Base-by-base conservation (phyloP, 2,113 vertebrate genomes). In the Microcebus ravelobensis region DNA sequence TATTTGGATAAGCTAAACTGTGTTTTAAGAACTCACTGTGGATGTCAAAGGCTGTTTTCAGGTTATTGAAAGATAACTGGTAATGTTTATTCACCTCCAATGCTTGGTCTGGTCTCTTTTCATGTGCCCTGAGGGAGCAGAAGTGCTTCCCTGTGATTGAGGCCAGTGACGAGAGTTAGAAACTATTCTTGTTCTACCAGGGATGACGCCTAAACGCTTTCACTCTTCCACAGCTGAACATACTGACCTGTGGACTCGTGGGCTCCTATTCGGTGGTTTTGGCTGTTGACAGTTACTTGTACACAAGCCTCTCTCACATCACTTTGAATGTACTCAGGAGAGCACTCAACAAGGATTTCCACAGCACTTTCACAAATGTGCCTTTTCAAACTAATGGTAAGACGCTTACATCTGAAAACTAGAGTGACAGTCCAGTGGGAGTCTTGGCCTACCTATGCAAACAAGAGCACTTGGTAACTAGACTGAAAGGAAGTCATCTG, bases 291-390 rank as follows among this genome's bases (percentile, higher is more conserved):
- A 99, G 99, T 89, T 99, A 99, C 23, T n/a, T 99, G n/a, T 99
- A 99, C 98, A 99, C 99, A 76, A 99, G 99, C 96, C 99, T 99
- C 36, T 99, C 99, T 91, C 99, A 99, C 97, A 99, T 99, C 98
- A 99, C 99, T 0, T 98, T 99, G 86, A 99, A 99, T 73, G 76
- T 99, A 65, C 99, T 99, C 96, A 99, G 99, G 90, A 99, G 99
- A 85, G 94, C 99, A 25, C 99, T 99, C 89, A 99, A 99, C 95
- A 42, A 96, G 42, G 97, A 98, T 97, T 99, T 99, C 99, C 99
- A 31, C 77, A 92, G 97, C 27, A 97, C 98, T 71, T 99, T 99
- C 97, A 98, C 99, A 17, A 99, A 98, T 5, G 99, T 99, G 79
- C 99, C 99, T 52, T 99, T 99, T 96, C 99, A 99, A 96, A 98